Evolutionary conservation across 2,797 vertebrate genomes (phyloP), one percentile per base, ranked within the genome.

Genomic region (Clarias platycephalus): DNA sequence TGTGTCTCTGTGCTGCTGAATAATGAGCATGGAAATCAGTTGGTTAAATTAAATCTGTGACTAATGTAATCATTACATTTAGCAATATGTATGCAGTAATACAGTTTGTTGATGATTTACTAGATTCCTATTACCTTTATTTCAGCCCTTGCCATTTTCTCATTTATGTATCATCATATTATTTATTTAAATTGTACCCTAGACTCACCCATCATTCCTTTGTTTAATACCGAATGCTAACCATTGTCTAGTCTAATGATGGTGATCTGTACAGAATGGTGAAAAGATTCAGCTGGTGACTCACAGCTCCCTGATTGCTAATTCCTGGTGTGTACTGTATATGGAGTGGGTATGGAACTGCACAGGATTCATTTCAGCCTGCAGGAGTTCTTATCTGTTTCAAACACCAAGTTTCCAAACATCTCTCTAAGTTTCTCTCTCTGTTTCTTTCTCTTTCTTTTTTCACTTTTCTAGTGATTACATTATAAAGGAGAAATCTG

Each of bases 401-500:
- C 31, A 70, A 24, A 40, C 34, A 68, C 34, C 34, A 22, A 3
- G 12, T 70, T 49, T 13, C 22, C 40, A 24, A 40, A 13, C 20
- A 71, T n/a, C 7, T 40, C 53, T 4, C 67, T 74, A 31, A 16
- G 3, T 66, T 75, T 49, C 79, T 44, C 79, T 44, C 67, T 58
- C 5, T 12, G 10, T 20, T 18, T 49, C 10, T 49, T 49, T 49
- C 5, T 55, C 34, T 24, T 3, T 85, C 37, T 58, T 37, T 28
- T 78, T 26, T 66, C n/a, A 31, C 70, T 81, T 9, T 80, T 53
- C 16, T 71, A 98, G 97, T 93, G 97, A 98, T 95, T 98, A 98
- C 96, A 97, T 98, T 95, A 97, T 98, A 93, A 97, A 98, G 94
- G 97, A 97, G 94, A 98, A 98, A 94, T 97, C 96, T 62, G 97